These are phyloP conservation scores for Unio delphinus DNA, from an alignment of 2,888 invertebrate species.

Conservation along the genomic window DNA sequence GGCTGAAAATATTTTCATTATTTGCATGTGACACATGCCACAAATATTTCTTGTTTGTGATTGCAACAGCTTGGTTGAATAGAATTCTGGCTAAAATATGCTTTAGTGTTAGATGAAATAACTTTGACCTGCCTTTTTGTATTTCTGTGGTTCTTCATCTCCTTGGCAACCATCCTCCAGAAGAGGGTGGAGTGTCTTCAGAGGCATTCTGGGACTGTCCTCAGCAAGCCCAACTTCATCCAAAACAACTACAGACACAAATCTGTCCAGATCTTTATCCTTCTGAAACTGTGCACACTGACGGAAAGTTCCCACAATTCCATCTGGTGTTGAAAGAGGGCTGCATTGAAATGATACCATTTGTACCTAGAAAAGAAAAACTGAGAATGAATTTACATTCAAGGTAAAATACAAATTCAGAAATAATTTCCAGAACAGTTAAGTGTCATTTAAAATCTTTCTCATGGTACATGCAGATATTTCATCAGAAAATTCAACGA, in stretches of 20 bases:
- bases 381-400: neutral
- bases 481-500: too few species aligned
- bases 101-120: too few species aligned
- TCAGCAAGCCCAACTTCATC: constrained; percentile 69
- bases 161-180: constrained; percentile 67
- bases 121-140: constrained; percentile 49
- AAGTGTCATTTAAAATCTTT: too few species aligned
- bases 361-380: constrained; percentile 45
- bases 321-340: constrained; percentile 64
- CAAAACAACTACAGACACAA: constrained; percentile 66
- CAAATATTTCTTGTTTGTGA: too few species aligned
- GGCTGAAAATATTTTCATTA: too few species aligned
- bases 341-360: constrained; percentile 69
- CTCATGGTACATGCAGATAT: too few species aligned
- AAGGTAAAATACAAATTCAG: neutral
- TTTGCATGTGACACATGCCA: too few species aligned
- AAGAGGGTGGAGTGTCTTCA: constrained; percentile 67
- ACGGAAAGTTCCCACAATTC: constrained; percentile 61
- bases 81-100: too few species aligned
- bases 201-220: constrained; percentile 66
- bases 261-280: constrained; percentile 56
- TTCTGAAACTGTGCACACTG: constrained; percentile 66
- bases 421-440: neutral
- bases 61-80: too few species aligned
- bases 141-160: constrained; percentile 54